These are phyloP conservation scores for Drosophila insularis DNA, from an alignment of 1,140 invertebrate species.

Conservation along the genomic window DNA sequence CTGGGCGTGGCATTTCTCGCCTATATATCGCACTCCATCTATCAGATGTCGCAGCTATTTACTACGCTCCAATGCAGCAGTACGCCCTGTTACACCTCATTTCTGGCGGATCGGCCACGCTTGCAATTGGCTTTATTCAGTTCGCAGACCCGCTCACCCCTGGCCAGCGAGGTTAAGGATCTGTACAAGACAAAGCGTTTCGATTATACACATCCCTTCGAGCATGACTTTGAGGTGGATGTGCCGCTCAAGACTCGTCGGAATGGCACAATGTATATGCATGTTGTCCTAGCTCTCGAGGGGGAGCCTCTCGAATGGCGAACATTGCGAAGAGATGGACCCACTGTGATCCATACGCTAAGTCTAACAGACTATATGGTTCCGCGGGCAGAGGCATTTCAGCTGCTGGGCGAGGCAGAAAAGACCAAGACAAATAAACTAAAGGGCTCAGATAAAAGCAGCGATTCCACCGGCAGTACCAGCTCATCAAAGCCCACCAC, in stretches of 20 bases:
- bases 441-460: background rate
- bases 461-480: background rate
- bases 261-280: constrained; percentile 90
- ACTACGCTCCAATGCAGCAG: constrained; percentile 87
- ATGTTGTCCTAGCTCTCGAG: constrained; percentile 85
- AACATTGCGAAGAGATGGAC: constrained; percentile 83
- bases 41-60: constrained; percentile 88
- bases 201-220: constrained; percentile 82
- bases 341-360: constrained; percentile 84
- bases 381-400: constrained; percentile 89
- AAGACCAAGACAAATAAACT: background rate
- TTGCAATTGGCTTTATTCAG: constrained; percentile 85
- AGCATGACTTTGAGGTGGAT: constrained; percentile 85
- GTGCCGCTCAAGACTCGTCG: constrained; percentile 88
- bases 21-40: constrained; percentile 89
- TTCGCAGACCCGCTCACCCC: constrained; percentile 84
- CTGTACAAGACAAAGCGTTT: constrained; percentile 83
- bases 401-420: constrained; percentile 86
- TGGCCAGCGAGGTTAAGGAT: constrained; percentile 73
- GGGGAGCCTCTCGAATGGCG: constrained; percentile 83
- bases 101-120: constrained; percentile 84
- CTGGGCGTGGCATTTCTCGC: constrained; percentile 86
- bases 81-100: constrained; percentile 85
- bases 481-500: constrained; percentile 72
- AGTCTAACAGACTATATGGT: constrained; percentile 87